A percentile compares a stretch with the other conserved stretches of the same genome.
phyloP scores from a whole-genome alignment of 2,888 invertebrate species.

The Pseudococcus jackbeardsleyi region DNA sequence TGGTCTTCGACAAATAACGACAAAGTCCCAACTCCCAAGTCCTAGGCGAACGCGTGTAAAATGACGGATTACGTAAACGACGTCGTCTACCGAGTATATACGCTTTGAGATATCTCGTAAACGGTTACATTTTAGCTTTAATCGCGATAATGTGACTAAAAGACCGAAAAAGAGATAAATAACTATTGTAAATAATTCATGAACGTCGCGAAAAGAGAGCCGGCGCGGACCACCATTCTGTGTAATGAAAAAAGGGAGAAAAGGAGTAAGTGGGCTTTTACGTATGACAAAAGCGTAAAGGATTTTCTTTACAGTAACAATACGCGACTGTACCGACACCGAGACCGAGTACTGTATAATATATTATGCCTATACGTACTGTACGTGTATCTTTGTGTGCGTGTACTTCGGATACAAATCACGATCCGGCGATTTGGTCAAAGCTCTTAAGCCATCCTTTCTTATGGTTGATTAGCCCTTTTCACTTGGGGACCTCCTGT shows the following conservation, averaged over 20 bases:
- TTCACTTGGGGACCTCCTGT: constrained; percentile 8
- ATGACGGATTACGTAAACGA: constrained; percentile 24
- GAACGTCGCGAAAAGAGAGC: constrained; percentile 20
- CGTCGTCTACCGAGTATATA: background rate
- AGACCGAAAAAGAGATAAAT: constrained; percentile 42
- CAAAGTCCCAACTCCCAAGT: background rate
- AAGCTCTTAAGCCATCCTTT: constrained; percentile 24
- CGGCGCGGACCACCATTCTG: constrained; percentile 16
- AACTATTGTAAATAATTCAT: constrained; percentile 47
- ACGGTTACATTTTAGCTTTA: constrained; percentile 17
- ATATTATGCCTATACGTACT: background rate
- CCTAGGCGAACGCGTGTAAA: background rate
- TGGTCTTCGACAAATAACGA: constrained; percentile 1
- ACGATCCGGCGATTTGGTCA: constrained; percentile 41
- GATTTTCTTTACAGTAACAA: background rate
- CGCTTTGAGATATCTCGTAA: background rate
- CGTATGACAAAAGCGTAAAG: constrained; percentile 25
- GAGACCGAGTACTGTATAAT: background rate
- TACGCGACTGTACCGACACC: background rate
- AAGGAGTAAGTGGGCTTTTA: constrained; percentile 23
- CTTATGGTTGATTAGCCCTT: constrained; percentile 33
- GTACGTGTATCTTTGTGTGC: background rate
- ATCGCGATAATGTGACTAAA: constrained; percentile 45
- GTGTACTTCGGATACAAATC: constrained; percentile 26
- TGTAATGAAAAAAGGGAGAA: constrained; percentile 28